Base-by-base conservation (phyloP, 2,888 invertebrate species). In the Chydorus sphaericus region DNA sequence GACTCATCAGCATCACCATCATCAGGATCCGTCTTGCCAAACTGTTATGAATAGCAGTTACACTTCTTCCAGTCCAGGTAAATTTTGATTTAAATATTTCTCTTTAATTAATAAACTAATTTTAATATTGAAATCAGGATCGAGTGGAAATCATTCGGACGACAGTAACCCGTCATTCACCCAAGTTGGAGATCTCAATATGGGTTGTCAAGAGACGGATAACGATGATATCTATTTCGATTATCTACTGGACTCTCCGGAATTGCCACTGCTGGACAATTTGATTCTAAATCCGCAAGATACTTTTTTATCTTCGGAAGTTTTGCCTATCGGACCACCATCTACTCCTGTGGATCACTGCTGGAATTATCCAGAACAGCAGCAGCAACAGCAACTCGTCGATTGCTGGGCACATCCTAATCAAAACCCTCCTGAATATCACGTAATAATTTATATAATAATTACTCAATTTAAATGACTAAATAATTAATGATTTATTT, bases 181-280 rank as follows among this genome's bases (percentile, higher is more conserved):
- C 8, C 14, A 10, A 33, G 33, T 10, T 44, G 20, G 38, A 36
- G 51, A 33, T 33, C 31, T 33, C 18, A 51, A n/a, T n/a, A n/a
- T n/a, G n/a, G n/a, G n/a, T n/a, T n/a, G 33, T 30, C 20, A 33
- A 16, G 51, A 31, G 3, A 31, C 33, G 20, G 31, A 28, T 18
- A 36, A 23, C 33, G 51, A 51, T 33, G 51, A 51, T 8, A 33
- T 23, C 7, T 51, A 51, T 33, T 30, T 51, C 29, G 33, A 51
- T 33, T 51, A 31, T 33, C 33, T 51, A 14, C 30, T 51, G 30
- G 33, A 33, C 33, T 51, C 51, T 20, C 30, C 31, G 7, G 33
- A 16, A 20, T 33, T 51, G 51, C 51, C 51, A n/a, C 33, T 51
- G 20, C 51, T 33, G 33, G 30, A 20, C 51, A 36, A 33, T 33